A percentile compares a stretch with the other conserved stretches of the same genome.
Conservation (phyloP, 2,113 vertebrate species). For the Barbus barbus region DNA sequence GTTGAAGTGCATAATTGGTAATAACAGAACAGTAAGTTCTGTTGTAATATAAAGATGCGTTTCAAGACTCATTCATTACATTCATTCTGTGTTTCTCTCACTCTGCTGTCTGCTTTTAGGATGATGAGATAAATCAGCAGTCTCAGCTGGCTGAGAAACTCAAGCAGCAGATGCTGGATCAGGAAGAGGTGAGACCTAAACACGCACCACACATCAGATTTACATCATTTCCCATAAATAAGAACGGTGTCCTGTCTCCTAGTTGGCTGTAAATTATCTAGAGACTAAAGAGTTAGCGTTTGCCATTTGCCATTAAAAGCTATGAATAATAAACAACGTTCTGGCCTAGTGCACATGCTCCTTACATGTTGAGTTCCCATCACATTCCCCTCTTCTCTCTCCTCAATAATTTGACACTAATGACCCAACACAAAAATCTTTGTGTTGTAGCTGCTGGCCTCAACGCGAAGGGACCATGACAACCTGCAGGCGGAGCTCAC, state of each 20-base stretch:
- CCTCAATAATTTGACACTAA: neutral
- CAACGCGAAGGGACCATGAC: constrained; percentile 58
- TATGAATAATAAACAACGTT: neutral
- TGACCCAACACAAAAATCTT: neutral
- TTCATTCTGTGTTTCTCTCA: neutral
- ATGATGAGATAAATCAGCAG: constrained; percentile 98
- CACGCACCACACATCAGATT: neutral
- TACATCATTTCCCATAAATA: neutral
- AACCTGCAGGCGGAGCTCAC: too few species aligned
- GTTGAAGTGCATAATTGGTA: too few species aligned
- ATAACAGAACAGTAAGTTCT: too few species aligned
- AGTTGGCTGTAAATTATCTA: neutral
- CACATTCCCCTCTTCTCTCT: too few species aligned
- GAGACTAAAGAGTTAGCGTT: neutral
- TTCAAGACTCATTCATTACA: too few species aligned
- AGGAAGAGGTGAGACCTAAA: constrained; percentile 84
- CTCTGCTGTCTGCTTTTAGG: constrained; percentile 72
- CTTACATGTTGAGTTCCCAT: neutral
- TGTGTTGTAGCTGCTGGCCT: constrained; percentile 81
- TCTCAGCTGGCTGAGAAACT: constrained; percentile 91
- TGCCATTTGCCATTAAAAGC: neutral
- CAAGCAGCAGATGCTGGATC: constrained; percentile 94
- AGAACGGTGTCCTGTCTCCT: neutral
- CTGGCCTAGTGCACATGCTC: neutral
- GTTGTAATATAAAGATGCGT: too few species aligned